Conservation (phyloP, 2,888 invertebrate genomes). For the Pardosa pseudoannulata region DNA sequence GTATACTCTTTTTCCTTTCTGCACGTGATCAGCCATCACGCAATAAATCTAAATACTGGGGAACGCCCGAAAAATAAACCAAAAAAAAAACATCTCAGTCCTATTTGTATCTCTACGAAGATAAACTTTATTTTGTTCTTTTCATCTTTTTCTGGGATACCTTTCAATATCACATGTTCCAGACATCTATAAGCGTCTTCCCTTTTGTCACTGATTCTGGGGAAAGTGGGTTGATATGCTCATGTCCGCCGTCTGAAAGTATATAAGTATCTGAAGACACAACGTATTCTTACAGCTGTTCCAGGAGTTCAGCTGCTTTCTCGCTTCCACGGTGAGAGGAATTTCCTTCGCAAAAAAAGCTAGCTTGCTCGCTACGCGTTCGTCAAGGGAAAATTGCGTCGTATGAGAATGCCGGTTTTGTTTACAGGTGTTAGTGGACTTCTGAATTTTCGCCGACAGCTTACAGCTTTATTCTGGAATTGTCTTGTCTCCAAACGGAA, state of each 20-base stretch:
- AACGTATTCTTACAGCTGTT: background rate
- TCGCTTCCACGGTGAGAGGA: no score
- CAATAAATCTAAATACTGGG: no score
- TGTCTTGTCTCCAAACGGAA: slow-evolving; percentile 64
- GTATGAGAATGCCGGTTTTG: slow-evolving; percentile 44
- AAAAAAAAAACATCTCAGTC: no score
- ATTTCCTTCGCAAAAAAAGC: background rate
- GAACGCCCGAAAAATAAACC: no score
- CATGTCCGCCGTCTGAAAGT: slow-evolving; percentile 18
- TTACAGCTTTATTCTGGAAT: slow-evolving; percentile 63
- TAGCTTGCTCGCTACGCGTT: background rate
- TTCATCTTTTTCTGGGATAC: slow-evolving; percentile 14
- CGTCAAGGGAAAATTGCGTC: slow-evolving; percentile 21
- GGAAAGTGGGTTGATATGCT: background rate
- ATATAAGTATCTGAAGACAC: background rate
- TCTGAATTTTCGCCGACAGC: slow-evolving; percentile 57
- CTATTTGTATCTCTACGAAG: background rate
- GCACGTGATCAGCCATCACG: no score
- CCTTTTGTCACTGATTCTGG: background rate
- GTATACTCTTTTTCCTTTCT: no score
- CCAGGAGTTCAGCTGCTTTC: background rate
- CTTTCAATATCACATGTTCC: slow-evolving; percentile 61
- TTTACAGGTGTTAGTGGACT: slow-evolving; percentile 48
- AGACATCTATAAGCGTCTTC: slow-evolving; percentile 54
- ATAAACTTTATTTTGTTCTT: background rate